Evolutionary conservation across 2,888 invertebrate species (phyloP).

Genomic region (Orthonychiurus folsomi): DNA sequence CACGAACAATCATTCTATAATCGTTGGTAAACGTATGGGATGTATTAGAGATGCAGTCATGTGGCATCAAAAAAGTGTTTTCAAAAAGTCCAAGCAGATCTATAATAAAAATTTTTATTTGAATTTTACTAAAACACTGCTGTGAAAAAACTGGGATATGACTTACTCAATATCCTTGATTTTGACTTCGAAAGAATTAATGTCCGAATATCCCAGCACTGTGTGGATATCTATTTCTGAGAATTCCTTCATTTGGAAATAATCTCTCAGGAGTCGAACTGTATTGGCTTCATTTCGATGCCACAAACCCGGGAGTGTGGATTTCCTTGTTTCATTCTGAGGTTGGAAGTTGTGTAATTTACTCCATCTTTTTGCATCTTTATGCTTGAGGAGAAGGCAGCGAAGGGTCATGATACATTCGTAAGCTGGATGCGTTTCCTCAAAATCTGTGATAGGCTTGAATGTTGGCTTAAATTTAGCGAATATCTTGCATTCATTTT

Average conservation of each 20-base stretch:
- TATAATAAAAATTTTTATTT: too few species aligned
- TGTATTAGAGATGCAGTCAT: slow-evolving; percentile 73
- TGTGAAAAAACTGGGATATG: too few species aligned
- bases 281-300: slow-evolving; percentile 65
- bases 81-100: slow-evolving; percentile 72
- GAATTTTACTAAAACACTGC: too few species aligned
- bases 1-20: slow-evolving; percentile 59
- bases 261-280: slow-evolving; percentile 62
- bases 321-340: slow-evolving; percentile 29
- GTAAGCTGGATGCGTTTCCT: slow-evolving; percentile 36
- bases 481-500: slow-evolving; percentile 35
- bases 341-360: slow-evolving; percentile 40
- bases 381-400: slow-evolving; percentile 62
- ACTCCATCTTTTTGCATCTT: slow-evolving; percentile 60
- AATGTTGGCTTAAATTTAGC: slow-evolving; percentile 13
- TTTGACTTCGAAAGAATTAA: slow-evolving; percentile 61
- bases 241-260: slow-evolving; percentile 55
- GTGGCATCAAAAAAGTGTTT: slow-evolving; percentile 63
- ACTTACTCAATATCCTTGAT: slow-evolving; percentile 41
- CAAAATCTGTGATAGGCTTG: slow-evolving; percentile 18
- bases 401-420: slow-evolving; percentile 74
- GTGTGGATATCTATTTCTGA: slow-evolving; percentile 63
- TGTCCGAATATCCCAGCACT: slow-evolving; percentile 71
- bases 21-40: slow-evolving; percentile 62
- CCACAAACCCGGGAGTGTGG: slow-evolving; percentile 49